Evolutionary conservation across 2,113 vertebrate genomes (phyloP), one percentile per base, ranked within the genome.

Genomic region (Ptilonorhynchus violaceus): DNA sequence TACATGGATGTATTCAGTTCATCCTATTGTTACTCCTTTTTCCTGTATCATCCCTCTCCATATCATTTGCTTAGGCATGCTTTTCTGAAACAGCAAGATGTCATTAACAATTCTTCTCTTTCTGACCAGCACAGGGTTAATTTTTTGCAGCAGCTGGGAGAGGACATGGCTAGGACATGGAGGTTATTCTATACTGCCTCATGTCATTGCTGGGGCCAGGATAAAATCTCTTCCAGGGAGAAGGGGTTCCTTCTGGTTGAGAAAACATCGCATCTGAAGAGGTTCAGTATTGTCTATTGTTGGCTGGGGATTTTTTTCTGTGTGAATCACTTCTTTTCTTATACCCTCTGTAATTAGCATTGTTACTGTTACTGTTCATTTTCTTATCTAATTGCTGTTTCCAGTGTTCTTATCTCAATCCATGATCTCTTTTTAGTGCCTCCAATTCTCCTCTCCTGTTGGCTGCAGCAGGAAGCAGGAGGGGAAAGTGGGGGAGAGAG

Each of bases 251-350:
- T 64, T 37, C 58, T 49, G 10, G 10, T 37, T 22, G 35, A 73
- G 27, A 58, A 73, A 58, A 66, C 0, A 0, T 42, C 1, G 0
- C 11, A 11, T 13, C 33, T 31, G 11, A 31, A 66, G 22, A 10
- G 4, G 2, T 50, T 7, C 0, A 0, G 4, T 37, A 33, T 16
- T 52, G 27, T 44, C 27, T 44, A 2, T 20, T 66, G 13, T 19
- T 44, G 13, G 4, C 20, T 52, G 37, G 8, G 11, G 4, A 13
- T 11, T 25, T 17, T 12, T 50, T 52, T 9, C 37, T 73, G 33
- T 33, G 59, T 33, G 19, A 81, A 44, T 44, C 4, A 8, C 20
- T 16, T 59, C 25, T 66, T 73, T 44, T 66, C 12, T 52, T 67
- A 33, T 13, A 24, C 15, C 6, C 2, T 44, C 25, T 66, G 10